Evolutionary conservation across 2,113 vertebrate genomes (phyloP).

Genomic region (Ifrita kowaldi): DNA sequence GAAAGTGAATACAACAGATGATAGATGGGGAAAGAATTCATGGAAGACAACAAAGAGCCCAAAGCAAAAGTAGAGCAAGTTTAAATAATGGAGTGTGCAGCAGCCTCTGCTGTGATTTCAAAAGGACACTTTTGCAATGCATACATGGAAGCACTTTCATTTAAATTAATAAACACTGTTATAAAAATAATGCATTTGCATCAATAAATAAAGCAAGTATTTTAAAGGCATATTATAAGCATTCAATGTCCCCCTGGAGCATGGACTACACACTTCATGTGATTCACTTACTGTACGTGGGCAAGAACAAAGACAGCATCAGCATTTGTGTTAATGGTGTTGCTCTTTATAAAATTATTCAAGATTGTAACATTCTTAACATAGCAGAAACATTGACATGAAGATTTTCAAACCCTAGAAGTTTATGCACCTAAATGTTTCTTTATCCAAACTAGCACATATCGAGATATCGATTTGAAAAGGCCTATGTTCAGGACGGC

Average conservation of each 20-base stretch:
- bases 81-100: slow-evolving; percentile 27
- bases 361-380: not conserved
- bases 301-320: not conserved
- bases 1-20: not conserved
- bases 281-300: not conserved
- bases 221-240: not conserved
- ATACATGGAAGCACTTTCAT: not conserved
- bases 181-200: slow-evolving; percentile 15
- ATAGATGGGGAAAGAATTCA: not conserved
- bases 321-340: not conserved
- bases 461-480: not conserved
- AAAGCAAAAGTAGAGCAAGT: not conserved
- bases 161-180: slow-evolving; percentile 9
- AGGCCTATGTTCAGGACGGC: not conserved
- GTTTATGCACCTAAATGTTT: not conserved
- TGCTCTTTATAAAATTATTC: not conserved
- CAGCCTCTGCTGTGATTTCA: not conserved
- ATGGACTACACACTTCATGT: not conserved
- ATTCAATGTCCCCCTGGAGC: not conserved
- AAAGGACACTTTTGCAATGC: not conserved
- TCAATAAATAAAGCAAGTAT: slow-evolving; percentile 17
- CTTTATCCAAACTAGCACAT: not conserved
- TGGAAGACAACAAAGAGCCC: not conserved
- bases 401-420: not conserved
- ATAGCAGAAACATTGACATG: not conserved